Evolutionary conservation across 2,113 vertebrate genomes (phyloP).

Genomic region (Egretta garzetta): DNA sequence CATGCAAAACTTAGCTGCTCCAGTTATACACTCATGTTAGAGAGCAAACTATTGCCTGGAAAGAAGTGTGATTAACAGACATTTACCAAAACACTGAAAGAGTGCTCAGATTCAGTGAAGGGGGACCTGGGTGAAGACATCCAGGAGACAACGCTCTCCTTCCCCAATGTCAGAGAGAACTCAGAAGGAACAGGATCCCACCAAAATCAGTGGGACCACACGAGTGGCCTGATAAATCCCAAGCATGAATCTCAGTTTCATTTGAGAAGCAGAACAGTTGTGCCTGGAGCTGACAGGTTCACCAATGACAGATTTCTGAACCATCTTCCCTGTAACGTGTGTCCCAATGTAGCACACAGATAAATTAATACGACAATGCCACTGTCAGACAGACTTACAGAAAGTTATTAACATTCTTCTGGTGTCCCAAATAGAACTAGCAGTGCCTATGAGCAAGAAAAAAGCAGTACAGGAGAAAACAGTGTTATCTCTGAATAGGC

Average conservation of each 20-base stretch:
- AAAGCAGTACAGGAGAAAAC: not conserved
- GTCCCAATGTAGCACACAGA: not conserved
- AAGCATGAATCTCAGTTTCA: not conserved
- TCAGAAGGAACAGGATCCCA: not conserved
- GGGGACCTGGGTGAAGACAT: not conserved
- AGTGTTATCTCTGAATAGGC: not conserved
- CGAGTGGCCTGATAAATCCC: not conserved
- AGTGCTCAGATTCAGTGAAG: not conserved
- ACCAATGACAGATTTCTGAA: not conserved
- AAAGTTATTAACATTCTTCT: not conserved
- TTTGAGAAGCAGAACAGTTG: not conserved
- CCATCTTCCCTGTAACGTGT: not conserved
- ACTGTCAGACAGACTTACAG: not conserved
- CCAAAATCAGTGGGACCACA: not conserved
- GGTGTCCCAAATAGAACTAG: not conserved
- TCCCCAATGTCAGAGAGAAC: not conserved
- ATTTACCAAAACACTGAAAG: not conserved
- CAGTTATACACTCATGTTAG: not conserved
- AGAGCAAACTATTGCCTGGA: not conserved
- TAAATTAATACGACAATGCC: not conserved
- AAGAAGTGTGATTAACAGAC: not conserved
- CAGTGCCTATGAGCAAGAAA: not conserved
- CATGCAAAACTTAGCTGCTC: not conserved
- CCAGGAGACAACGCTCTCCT: not conserved
- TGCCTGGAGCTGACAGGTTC: not conserved